Percentiles rank a stretch among this genome's conserved stretches.
These are phyloP conservation scores for Neotoxoptera formosana DNA, from an alignment of 1,140 invertebrate genomes.

Conservation along the genomic window DNA sequence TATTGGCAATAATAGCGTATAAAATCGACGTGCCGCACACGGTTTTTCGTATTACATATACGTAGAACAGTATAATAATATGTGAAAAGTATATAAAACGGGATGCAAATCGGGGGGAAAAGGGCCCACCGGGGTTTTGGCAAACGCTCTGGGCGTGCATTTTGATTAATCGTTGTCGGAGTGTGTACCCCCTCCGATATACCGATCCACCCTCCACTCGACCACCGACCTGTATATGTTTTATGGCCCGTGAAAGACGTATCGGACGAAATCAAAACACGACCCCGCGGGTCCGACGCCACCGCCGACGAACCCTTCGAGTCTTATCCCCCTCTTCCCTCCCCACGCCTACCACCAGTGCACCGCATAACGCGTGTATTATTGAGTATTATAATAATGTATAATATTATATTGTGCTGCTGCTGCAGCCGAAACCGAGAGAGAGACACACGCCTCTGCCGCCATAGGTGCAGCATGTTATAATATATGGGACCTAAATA, in stretches of 20 bases:
- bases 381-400: background rate
- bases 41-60: background rate
- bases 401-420: background rate
- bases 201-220: background rate
- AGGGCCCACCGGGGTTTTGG: slow-evolving; percentile 37
- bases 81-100: slow-evolving; percentile 26
- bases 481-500: slow-evolving; percentile 17
- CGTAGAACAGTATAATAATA: background rate
- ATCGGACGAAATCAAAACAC: slow-evolving; percentile 46
- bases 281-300: background rate
- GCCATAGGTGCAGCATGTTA: background rate
- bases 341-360: too few relatives aligned
- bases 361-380: background rate
- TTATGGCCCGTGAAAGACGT: slow-evolving; percentile 55
- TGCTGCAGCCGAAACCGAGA: background rate
- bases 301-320: background rate
- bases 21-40: slow-evolving; percentile 12
- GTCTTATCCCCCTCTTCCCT: background rate
- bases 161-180: slow-evolving; percentile 48
- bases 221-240: slow-evolving; percentile 4
- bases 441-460: background rate
- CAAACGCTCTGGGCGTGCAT: slow-evolving; percentile 34
- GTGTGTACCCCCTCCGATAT: background rate
- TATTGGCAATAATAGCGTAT: background rate
- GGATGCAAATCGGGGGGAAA: slow-evolving; percentile 31